phyloP scores from a whole-genome alignment of 1,140 invertebrate genomes.

The Ips nitidus region DNA sequence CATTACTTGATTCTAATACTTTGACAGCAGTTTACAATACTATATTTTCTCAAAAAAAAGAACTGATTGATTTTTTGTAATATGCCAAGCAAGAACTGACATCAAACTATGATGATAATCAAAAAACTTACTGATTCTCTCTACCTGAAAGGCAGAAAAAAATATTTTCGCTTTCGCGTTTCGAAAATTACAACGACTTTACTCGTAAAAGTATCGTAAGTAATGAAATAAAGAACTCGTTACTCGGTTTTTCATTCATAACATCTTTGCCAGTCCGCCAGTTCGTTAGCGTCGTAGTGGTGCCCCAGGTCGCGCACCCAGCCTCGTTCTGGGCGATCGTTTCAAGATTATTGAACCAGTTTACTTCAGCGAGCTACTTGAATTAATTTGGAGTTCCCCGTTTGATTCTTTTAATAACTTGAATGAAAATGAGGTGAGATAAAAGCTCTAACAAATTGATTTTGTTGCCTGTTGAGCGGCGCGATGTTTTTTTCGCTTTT shows the following conservation, averaged over 20 bases:
- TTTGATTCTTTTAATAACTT: slow-evolving; percentile 38
- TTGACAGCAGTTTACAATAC: no score
- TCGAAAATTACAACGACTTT: slow-evolving; percentile 35
- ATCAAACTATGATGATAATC: no score
- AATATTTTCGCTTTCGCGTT: neutral
- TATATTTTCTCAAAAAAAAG: no score
- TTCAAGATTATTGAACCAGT: slow-evolving; percentile 41
- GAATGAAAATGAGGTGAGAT: slow-evolving; percentile 28
- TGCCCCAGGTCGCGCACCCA: neutral
- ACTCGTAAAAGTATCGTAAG: slow-evolving; percentile 37
- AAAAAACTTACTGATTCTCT: no score
- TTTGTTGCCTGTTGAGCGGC: slow-evolving; percentile 7
- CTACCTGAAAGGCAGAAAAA: no score
- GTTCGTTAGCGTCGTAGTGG: slow-evolving; percentile 4
- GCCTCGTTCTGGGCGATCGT: slow-evolving; percentile 15
- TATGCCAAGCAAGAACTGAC: no score
- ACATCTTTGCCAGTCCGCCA: slow-evolving; percentile 32
- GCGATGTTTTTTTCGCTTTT: neutral
- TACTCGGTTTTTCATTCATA: slow-evolving; percentile 44
- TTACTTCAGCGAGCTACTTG: slow-evolving; percentile 41
- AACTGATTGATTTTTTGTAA: no score
- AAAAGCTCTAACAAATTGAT: slow-evolving; percentile 18
- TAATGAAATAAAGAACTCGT: slow-evolving; percentile 40
- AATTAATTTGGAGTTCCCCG: slow-evolving; percentile 39
- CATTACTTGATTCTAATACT: no score